These are phyloP conservation scores for Dysmachus trigonus DNA, from an alignment of 2,888 invertebrate genomes.

Conservation along the genomic window DNA sequence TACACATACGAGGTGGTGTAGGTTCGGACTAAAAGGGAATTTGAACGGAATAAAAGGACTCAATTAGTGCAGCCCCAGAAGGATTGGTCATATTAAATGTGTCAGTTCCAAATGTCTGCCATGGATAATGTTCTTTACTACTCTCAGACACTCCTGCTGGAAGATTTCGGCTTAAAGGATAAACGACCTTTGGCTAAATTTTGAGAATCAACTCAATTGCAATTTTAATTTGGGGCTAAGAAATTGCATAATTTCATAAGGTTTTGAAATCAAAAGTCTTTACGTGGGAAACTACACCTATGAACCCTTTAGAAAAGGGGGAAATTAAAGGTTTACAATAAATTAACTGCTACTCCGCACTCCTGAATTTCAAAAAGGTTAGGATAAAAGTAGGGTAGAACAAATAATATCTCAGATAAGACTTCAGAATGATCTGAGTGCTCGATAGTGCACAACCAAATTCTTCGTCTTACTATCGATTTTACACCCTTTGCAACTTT, in stretches of 20 bases:
- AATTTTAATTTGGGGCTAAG: not conserved
- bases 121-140: not conserved
- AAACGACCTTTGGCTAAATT: not conserved
- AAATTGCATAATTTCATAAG: not conserved
- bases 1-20: not conserved
- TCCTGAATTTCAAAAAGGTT: too few relatives aligned
- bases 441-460: too few relatives aligned
- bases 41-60: slow-evolving; percentile 24
- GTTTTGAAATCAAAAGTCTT: too few relatives aligned
- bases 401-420: too few relatives aligned
- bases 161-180: not conserved
- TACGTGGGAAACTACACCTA: too few relatives aligned
- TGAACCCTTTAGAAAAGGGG: too few relatives aligned
- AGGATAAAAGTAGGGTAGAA: too few relatives aligned
- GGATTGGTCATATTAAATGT: not conserved
- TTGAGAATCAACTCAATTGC: not conserved
- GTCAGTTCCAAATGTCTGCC: not conserved
- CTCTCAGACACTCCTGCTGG: not conserved
- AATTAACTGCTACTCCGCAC: too few relatives aligned
- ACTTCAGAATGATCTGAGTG: too few relatives aligned
- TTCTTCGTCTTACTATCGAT: too few relatives aligned
- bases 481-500: too few relatives aligned
- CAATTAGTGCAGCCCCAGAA: slow-evolving; percentile 19
- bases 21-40: not conserved
- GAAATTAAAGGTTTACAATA: too few relatives aligned